Percentiles rank a stretch among this genome's conserved stretches.
Evolutionary conservation across 2,113 vertebrate genomes (phyloP).

Genomic region (Blennius ocellaris): DNA sequence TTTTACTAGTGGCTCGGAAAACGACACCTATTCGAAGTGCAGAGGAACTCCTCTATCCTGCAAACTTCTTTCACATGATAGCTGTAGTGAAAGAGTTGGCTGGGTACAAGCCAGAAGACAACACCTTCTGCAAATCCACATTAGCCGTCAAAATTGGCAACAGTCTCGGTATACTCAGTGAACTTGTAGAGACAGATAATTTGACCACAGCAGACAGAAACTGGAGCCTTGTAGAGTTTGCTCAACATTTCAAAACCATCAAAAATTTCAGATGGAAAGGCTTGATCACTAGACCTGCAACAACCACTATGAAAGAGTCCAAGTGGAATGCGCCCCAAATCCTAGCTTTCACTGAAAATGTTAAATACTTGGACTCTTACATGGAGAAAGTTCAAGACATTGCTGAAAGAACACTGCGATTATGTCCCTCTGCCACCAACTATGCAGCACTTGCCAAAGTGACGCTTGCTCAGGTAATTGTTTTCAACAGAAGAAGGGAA

Average conservation of each 20-base stretch:
- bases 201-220: too few species aligned
- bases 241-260: conserved; percentile 14
- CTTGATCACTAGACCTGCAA: conserved; percentile 13
- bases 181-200: too few species aligned
- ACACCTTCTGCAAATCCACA: not conserved
- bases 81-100: too few species aligned
- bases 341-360: conserved; percentile 5
- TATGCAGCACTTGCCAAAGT: conserved; percentile 30
- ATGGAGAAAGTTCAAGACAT: conserved; percentile 7
- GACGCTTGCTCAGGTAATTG: conserved; percentile 40
- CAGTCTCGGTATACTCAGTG: not conserved
- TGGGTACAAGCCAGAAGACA: conserved; percentile 1
- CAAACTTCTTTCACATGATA: not conserved
- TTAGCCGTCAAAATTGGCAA: conserved; percentile 1
- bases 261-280: conserved; percentile 17
- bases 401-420: conserved; percentile 10
- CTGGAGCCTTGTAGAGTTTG: not conserved
- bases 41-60: conserved; percentile 9
- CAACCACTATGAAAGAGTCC: too few species aligned
- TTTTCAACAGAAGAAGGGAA: conserved; percentile 50
- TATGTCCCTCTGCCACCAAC: conserved; percentile 12
- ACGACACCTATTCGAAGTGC: not conserved
- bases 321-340: conserved; percentile 9
- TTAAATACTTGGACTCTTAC: conserved; percentile 7
- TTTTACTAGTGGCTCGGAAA: not conserved